Percentiles rank a stretch among this genome's conserved stretches.
Evolutionary conservation across 1,140 invertebrate genomes (phyloP).

Genomic region (Adelges cooleyi): DNA sequence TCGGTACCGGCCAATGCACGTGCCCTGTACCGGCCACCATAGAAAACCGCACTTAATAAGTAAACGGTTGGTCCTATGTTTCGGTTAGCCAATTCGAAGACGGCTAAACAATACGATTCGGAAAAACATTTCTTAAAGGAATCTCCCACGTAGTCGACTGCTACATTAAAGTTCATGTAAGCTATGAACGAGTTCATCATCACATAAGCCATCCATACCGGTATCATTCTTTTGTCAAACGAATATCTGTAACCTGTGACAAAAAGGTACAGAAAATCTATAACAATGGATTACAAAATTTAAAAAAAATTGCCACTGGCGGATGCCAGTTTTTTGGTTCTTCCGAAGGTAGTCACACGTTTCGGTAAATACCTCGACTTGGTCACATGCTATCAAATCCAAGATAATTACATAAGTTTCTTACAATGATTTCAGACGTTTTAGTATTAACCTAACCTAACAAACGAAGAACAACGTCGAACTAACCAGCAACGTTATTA

Average conservation of each 20-base stretch:
- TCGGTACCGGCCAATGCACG: neutral
- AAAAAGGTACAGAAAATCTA: too few species aligned
- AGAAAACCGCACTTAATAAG: neutral
- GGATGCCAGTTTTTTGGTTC: neutral
- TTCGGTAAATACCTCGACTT: neutral
- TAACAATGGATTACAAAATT: neutral
- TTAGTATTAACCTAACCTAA: too few species aligned
- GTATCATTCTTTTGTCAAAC: neutral
- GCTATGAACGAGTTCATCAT: neutral
- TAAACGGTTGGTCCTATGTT: neutral
- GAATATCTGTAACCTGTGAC: neutral
- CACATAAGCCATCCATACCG: neutral
- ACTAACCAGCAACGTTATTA: too few species aligned
- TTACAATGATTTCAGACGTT: too few species aligned
- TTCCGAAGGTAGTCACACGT: neutral
- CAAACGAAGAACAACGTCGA: too few species aligned
- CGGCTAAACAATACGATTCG: slow-evolving; percentile 10
- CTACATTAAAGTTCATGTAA: neutral
- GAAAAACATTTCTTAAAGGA: neutral
- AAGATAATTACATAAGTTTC: too few species aligned
- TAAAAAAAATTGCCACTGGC: neutral
- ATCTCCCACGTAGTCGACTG: neutral
- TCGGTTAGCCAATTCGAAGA: neutral
- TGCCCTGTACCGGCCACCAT: neutral
- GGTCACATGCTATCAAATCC: too few species aligned